phyloP scores from a whole-genome alignment of 2,113 vertebrate species.

The Tenebrosternarchus preto region DNA sequence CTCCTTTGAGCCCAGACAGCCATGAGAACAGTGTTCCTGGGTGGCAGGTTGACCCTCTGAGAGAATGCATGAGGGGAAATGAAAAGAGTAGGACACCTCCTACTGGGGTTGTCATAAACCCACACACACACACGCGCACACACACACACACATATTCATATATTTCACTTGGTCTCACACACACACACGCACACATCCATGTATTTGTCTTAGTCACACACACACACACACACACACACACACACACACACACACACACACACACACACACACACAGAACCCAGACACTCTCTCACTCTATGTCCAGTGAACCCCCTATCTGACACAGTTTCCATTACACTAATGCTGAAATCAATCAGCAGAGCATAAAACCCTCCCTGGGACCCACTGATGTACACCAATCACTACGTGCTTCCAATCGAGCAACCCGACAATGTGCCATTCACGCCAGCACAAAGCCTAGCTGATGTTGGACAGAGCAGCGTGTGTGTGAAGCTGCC shows the following conservation, averaged over 20 bases:
- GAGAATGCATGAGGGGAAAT: conserved; percentile 43
- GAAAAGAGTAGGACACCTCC: conserved; percentile 72
- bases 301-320: conserved; percentile 8
- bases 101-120: conserved; percentile 39
- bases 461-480: conserved; percentile 20
- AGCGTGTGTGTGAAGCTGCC: conserved; percentile 7
- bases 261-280: not conserved
- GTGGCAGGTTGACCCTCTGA: no score
- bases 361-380: conserved; percentile 8
- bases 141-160: not conserved
- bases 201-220: conserved; percentile 2
- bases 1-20: conserved; percentile 60
- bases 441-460: conserved; percentile 41
- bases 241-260: not conserved
- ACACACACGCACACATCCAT: not conserved
- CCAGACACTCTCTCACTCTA: not conserved
- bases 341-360: conserved; percentile 22
- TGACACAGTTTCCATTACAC: conserved; percentile 27
- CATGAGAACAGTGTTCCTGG: no score
- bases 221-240: conserved; percentile 2
- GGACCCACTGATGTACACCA: conserved; percentile 22
- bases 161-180: not conserved
- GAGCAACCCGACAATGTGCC: conserved; percentile 23
- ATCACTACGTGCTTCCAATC: conserved; percentile 24
- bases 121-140: conserved; percentile 5